These are phyloP conservation scores for Drosophila melanocephala DNA, from an alignment of 2,888 invertebrate species.

Conservation along the genomic window DNA sequence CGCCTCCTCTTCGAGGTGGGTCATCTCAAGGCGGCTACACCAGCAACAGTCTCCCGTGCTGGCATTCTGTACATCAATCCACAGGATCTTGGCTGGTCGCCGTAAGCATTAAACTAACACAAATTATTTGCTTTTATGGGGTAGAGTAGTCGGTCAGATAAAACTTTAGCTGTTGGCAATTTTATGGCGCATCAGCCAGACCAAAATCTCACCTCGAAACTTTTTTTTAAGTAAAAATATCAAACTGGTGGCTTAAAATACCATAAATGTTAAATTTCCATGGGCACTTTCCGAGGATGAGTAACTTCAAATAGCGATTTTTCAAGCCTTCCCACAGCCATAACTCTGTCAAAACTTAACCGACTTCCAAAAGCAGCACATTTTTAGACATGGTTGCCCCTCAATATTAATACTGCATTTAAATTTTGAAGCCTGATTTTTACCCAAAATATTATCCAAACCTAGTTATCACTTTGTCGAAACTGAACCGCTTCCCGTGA, in stretches of 20 bases:
- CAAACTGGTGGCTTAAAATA: background rate
- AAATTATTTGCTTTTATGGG: background rate
- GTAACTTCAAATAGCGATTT: background rate
- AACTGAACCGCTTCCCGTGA: background rate
- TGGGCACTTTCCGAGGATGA: background rate
- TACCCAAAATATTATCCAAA: background rate
- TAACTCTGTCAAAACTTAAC: background rate
- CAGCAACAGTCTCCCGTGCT: slow-evolving; percentile 97
- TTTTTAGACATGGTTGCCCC: background rate
- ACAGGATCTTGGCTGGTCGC: slow-evolving; percentile 97
- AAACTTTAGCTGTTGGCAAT: background rate
- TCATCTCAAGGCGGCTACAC: slow-evolving; percentile 95
- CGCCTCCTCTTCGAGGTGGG: slow-evolving; percentile 96
- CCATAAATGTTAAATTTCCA: background rate
- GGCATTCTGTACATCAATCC: slow-evolving; percentile 98
- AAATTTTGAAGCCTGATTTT: background rate
- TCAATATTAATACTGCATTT: background rate
- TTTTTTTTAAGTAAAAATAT: background rate
- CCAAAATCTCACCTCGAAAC: background rate
- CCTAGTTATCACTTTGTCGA: background rate
- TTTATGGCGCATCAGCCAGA: background rate
- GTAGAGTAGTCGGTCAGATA: background rate
- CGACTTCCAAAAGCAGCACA: background rate
- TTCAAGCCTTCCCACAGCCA: background rate
- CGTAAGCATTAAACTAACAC: slow-evolving; percentile 87